Evolutionary conservation across 2,888 invertebrate genomes (phyloP).

Genomic region (Lydus trimaculatus): DNA sequence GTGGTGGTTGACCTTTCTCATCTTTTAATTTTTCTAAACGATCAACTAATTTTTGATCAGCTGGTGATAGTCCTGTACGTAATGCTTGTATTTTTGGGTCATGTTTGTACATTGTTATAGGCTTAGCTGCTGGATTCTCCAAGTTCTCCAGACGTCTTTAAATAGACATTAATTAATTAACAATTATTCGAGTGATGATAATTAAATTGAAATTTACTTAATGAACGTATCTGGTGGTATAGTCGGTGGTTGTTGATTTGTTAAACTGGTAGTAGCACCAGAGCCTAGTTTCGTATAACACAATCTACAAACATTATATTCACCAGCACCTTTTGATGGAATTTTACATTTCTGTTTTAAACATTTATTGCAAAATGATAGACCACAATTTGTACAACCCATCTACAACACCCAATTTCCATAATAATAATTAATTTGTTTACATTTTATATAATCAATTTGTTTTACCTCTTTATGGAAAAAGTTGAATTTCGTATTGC

Average conservation of each 20-base stretch:
- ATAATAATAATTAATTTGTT: constrained; percentile 25
- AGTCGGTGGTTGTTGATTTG: constrained; percentile 36
- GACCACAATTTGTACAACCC: constrained; percentile 85
- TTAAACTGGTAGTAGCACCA: constrained; percentile 39
- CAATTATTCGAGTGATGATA: too few species aligned
- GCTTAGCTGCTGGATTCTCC: constrained; percentile 65
- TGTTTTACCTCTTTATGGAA: constrained; percentile 74
- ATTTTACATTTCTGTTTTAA: constrained; percentile 74
- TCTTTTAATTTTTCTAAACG: constrained; percentile 74
- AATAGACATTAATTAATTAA: constrained; percentile 8
- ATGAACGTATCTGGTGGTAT: constrained; percentile 66
- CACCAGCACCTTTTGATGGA: constrained; percentile 67
- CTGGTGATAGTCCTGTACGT: constrained; percentile 60
- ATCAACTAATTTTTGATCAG: constrained; percentile 70
- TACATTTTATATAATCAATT: constrained; percentile 16
- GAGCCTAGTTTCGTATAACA: constrained; percentile 61
- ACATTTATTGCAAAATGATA: constrained; percentile 85
- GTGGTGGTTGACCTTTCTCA: constrained; percentile 60
- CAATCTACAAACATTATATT: constrained; percentile 72
- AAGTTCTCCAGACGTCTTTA: constrained; percentile 63
- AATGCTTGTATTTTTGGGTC: constrained; percentile 53
- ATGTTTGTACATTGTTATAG: constrained; percentile 64
- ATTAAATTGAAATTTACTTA: constrained; percentile 59
- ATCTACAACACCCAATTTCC: constrained; percentile 64
- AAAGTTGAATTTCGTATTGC: constrained; percentile 73